Evolutionary conservation across 2,888 invertebrate genomes (phyloP).

Genomic region (Cyclophora punctaria): DNA sequence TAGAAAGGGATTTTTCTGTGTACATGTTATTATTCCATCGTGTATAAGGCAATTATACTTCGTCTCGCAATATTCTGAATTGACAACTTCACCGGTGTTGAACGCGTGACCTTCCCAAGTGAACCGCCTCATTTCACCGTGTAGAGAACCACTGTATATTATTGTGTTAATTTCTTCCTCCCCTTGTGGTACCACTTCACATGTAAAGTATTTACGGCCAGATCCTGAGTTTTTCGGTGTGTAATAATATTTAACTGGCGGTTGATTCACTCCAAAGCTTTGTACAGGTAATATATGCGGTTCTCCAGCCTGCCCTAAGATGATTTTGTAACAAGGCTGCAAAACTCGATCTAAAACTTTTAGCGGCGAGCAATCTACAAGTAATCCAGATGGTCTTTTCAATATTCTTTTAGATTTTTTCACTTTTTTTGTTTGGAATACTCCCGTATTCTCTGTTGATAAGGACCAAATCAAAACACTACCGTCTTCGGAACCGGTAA

Average conservation of each 20-base stretch:
- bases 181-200: constrained; percentile 41
- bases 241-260: constrained; percentile 46
- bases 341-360: constrained; percentile 76
- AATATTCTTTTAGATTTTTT: constrained; percentile 63
- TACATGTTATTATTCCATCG: constrained; percentile 80
- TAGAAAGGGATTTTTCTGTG: constrained; percentile 77
- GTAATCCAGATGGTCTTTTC: constrained; percentile 74
- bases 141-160: constrained; percentile 56
- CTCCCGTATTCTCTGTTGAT: constrained; percentile 57
- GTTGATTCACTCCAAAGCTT: constrained; percentile 52
- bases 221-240: constrained; percentile 38
- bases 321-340: constrained; percentile 77
- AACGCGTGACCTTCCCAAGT: constrained; percentile 82
- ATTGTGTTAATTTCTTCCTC: constrained; percentile 42
- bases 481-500: constrained; percentile 80
- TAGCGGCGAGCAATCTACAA: constrained; percentile 75
- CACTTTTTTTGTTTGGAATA: constrained; percentile 47
- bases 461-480: constrained; percentile 82
- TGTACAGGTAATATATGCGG: constrained; percentile 57
- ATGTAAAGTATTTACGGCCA: constrained; percentile 58
- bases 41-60: constrained; percentile 74
- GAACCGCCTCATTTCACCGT: constrained; percentile 59
- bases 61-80: constrained; percentile 72
- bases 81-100: constrained; percentile 76
- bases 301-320: constrained; percentile 59